Conservation (phyloP, 2,888 invertebrate species). For the Microctonus hyperodae region DNA sequence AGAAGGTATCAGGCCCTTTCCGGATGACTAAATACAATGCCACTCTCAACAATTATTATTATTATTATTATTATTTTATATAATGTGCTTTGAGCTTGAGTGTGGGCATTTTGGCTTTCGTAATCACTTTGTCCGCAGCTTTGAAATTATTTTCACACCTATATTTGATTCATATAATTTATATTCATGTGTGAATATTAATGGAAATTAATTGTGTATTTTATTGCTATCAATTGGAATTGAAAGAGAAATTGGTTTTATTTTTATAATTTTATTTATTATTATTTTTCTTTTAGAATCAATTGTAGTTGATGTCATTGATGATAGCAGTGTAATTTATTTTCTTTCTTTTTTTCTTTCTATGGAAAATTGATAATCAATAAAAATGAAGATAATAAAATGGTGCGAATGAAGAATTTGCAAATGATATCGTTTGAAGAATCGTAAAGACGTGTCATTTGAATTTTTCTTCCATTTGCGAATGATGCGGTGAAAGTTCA, state of each 20-base stretch:
- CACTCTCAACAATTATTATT: background rate
- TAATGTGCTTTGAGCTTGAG: background rate
- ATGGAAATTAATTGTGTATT: background rate
- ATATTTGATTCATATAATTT: no score
- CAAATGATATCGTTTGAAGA: background rate
- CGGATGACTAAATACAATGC: constrained; percentile 27
- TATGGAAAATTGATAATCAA: background rate
- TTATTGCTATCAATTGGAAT: background rate
- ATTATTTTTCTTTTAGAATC: background rate
- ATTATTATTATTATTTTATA: background rate
- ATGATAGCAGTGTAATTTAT: background rate
- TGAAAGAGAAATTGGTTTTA: background rate
- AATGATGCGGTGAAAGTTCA: constrained; percentile 2
- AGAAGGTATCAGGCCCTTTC: constrained; percentile 27
- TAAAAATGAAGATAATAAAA: background rate
- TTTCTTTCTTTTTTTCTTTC: background rate
- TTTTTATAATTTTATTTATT: background rate
- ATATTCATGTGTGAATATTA: no score
- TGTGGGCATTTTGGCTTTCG: background rate
- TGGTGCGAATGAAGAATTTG: background rate
- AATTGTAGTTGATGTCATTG: background rate
- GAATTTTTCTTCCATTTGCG: background rate
- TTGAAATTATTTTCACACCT: background rate
- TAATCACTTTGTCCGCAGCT: background rate
- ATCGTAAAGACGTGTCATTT: background rate